Conservation (phyloP, 1,140 invertebrate species). For the Cotesia vestalis region DNA sequence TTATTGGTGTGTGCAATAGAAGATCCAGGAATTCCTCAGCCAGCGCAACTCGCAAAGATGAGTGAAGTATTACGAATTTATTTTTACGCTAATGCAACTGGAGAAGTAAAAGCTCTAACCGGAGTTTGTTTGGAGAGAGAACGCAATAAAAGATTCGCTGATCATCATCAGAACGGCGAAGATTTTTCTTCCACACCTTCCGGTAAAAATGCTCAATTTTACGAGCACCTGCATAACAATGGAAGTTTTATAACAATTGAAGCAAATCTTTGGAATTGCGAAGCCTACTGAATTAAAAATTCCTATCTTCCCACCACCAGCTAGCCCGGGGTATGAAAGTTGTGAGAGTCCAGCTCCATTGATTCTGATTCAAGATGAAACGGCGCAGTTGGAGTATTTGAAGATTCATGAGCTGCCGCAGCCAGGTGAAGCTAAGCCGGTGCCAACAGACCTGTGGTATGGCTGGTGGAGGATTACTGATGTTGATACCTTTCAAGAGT, state of each 20-base stretch:
- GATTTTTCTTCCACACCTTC: no score
- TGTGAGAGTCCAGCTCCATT: constrained; percentile 81
- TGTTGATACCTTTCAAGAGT: constrained; percentile 75
- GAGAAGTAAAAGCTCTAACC: no score
- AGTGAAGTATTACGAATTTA: no score
- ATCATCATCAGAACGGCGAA: no score
- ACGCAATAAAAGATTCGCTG: no score
- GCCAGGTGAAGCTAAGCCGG: constrained; percentile 72
- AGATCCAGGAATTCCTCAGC: no score
- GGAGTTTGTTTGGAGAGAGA: no score
- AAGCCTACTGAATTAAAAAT: constrained; percentile 69
- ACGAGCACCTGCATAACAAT: no score
- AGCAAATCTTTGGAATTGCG: constrained; percentile 63
- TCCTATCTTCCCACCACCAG: constrained; percentile 71
- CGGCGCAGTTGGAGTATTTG: constrained; percentile 76
- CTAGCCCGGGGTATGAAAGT: constrained; percentile 71
- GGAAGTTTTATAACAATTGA: constrained; percentile 61
- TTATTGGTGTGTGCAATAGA: no score
- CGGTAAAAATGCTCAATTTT: no score
- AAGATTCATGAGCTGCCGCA: constrained; percentile 78
- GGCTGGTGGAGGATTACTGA: constrained; percentile 93
- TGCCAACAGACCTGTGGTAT: constrained; percentile 73
- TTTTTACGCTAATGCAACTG: no score
- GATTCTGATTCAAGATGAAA: constrained; percentile 79
- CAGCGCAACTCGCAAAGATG: no score